Evolutionary conservation across 2,113 vertebrate species (phyloP), one percentile per base, ranked within the genome.

Genomic region (Malurus cyaneus): DNA sequence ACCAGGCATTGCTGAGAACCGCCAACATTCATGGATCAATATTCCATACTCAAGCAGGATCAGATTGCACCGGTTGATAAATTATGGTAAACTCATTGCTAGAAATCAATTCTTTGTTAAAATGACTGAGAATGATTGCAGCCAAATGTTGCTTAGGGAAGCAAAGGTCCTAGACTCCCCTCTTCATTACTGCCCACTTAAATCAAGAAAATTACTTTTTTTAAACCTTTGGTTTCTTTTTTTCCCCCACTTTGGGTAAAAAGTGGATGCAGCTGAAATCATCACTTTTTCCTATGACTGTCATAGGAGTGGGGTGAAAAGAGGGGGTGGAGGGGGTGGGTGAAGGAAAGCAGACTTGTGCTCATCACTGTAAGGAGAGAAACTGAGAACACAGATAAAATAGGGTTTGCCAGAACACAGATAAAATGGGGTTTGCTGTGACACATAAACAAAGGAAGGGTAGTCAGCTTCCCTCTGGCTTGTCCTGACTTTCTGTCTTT

Each of bases 41-140:
- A 92, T 82, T 86, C 65, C 53, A 87, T 47, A 70, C 23, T 78
- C n/a, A 83, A 86, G 32, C 2, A 7, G 20, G 17, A 4, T 83
- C 41, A 71, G 16, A 76, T 49, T 82, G 29, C 20, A 39, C 10
- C 53, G 34, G 6, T 20, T 89, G 65, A 71, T 81, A 88, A 91
- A 76, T 76, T 81, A 81, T 61, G 28, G 61, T 57, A 84, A 91
- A 85, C 5, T 19, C 21, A 60, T 74, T 86, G 44, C 25, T 88
- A 82, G 65, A 94, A 91, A 94, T 86, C 81, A 90, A 39, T 94
- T 65, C 8, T 72, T 86, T 92, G 24, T 95, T 91, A 86, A 92
- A 93, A 60, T 42, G 77, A 34, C 52, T 49, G 21, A 79, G 54
- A 80, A 36, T 46, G 4, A 81, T 56, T 76, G 12, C 42, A 83